Conservation (phyloP, 2,888 invertebrate species). For the Bombylius discolor region DNA sequence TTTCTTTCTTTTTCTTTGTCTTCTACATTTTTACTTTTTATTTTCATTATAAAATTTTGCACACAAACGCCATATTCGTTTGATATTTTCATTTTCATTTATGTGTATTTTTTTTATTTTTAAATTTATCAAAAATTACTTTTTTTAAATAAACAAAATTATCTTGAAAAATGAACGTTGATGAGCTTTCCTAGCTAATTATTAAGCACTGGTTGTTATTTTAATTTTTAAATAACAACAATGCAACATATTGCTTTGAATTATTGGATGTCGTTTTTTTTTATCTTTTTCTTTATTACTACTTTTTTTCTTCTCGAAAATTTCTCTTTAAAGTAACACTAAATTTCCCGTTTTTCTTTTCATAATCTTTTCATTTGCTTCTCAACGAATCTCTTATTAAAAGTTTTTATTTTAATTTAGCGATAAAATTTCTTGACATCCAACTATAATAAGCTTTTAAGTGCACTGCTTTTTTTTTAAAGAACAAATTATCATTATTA, state of each 20-base stretch:
- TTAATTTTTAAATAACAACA: slow-evolving; percentile 11
- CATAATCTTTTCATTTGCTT: too few relatives aligned
- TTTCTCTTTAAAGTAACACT: too few relatives aligned
- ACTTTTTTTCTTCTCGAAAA: too few relatives aligned
- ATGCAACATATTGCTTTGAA: slow-evolving; percentile 11
- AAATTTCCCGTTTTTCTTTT: too few relatives aligned
- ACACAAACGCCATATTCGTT: slow-evolving; percentile 15
- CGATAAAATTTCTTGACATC: slow-evolving; percentile 9
- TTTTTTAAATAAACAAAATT: neutral
- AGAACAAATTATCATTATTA: slow-evolving; percentile 16
- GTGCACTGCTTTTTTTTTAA: slow-evolving; percentile 10
- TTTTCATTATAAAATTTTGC: slow-evolving; percentile 1
- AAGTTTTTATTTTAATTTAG: neutral
- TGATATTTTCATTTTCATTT: slow-evolving; percentile 13
- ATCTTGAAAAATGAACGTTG: neutral
- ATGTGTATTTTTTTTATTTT: neutral
- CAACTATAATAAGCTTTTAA: slow-evolving; percentile 8
- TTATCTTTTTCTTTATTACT: neutral
- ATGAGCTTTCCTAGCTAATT: slow-evolving; percentile 17
- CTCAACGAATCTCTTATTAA: neutral
- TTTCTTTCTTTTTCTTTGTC: slow-evolving; percentile 7
- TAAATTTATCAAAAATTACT: neutral
- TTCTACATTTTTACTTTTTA: slow-evolving; percentile 4
- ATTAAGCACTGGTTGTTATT: slow-evolving; percentile 17
- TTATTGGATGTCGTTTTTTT: slow-evolving; percentile 11